These are phyloP conservation scores for Lepisosteus osseus DNA, from an alignment of 2,113 vertebrate genomes.

Conservation along the genomic window DNA sequence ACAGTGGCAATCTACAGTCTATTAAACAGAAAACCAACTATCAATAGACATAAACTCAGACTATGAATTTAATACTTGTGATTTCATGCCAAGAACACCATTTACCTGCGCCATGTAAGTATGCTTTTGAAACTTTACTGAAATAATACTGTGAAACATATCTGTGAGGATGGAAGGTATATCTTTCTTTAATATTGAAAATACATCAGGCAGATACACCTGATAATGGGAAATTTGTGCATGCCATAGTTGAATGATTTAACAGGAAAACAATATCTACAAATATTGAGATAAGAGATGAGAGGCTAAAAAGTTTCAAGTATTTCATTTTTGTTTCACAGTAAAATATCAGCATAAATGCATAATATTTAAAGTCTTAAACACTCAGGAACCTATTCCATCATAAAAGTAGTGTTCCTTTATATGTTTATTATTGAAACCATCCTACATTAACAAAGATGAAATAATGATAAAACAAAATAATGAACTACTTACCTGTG, in stretches of 20 bases:
- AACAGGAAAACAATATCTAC: conserved; percentile 3
- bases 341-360: conserved; percentile 2
- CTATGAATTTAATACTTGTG: conserved; percentile 19
- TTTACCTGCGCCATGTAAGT: conserved; percentile 8
- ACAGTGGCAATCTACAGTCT: conserved; percentile 20
- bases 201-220: conserved; percentile 5
- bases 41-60: not conserved
- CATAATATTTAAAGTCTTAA: not conserved
- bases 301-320: not conserved
- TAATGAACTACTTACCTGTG: conserved; percentile 61
- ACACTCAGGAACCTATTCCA: too few species aligned
- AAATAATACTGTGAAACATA: conserved; percentile 1
- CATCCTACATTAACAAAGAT: too few species aligned
- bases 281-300: not conserved
- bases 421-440: too few species aligned
- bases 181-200: conserved; percentile 18
- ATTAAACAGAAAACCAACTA: conserved; percentile 23
- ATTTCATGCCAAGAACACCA: conserved; percentile 15
- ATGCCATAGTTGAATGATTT: conserved; percentile 8
- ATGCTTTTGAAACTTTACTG: conserved; percentile 12
- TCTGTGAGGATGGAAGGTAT: conserved; percentile 11
- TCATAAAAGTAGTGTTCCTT: too few species aligned
- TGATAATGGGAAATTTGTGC: conserved; percentile 10
- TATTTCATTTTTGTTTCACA: conserved; percentile 12
- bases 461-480: too few species aligned